Conservation (phyloP, 2,888 invertebrate genomes). For the Caenorhabditis becei region DNA sequence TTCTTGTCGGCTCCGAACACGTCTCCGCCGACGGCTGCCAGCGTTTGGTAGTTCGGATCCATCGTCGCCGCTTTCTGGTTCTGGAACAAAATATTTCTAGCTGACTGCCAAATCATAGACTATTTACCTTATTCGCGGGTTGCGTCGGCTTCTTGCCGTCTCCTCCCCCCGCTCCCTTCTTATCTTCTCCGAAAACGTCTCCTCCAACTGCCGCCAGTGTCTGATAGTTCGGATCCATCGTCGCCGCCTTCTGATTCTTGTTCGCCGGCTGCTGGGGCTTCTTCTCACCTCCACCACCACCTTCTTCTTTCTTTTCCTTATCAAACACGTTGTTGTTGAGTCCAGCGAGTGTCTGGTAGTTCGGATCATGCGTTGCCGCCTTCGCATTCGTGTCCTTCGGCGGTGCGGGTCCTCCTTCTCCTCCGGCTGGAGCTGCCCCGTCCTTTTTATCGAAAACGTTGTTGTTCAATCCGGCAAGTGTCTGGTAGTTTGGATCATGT, state of each 20-base stretch:
- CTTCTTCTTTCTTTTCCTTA: constrained; percentile 30
- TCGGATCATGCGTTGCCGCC: constrained; percentile 51
- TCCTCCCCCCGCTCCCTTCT: constrained; percentile 19
- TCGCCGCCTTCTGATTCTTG: constrained; percentile 48
- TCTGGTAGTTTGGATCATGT: constrained; percentile 56
- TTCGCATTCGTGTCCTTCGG: constrained; percentile 34
- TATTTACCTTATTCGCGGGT: constrained; percentile 15
- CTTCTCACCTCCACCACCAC: constrained; percentile 15
- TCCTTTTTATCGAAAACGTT: constrained; percentile 34
- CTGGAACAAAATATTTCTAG: neutral
- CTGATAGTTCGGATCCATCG: constrained; percentile 61
- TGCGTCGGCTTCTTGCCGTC: constrained; percentile 9
- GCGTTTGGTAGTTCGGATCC: constrained; percentile 15
- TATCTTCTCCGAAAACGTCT: constrained; percentile 56
- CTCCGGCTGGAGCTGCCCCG: constrained; percentile 17
- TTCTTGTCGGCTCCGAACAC: constrained; percentile 32
- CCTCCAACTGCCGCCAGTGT: constrained; percentile 59
- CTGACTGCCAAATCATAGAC: too few relatives aligned
- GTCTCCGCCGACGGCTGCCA: constrained; percentile 20
- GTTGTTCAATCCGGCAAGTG: constrained; percentile 41
- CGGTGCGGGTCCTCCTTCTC: constrained; percentile 19
- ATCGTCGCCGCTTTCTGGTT: neutral
- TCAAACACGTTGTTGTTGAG: too few relatives aligned
- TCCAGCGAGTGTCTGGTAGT: constrained; percentile 55
- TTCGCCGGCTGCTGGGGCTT: constrained; percentile 45